Percentiles rank a stretch among this genome's conserved stretches.
phyloP scores from a whole-genome alignment of 2,113 vertebrate genomes.

The Petaurus breviceps region DNA sequence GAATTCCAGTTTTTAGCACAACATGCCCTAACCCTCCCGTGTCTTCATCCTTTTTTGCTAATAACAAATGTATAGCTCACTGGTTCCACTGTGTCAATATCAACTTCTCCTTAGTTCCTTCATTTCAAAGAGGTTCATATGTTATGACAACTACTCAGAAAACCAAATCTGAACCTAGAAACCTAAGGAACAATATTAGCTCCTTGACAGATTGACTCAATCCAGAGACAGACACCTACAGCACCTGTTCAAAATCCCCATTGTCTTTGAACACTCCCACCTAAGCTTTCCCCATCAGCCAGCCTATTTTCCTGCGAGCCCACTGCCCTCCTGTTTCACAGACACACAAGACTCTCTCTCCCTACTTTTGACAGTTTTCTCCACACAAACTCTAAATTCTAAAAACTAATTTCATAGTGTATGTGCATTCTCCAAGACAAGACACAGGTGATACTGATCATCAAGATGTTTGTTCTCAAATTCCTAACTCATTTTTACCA shows the following conservation, averaged over 20 bases:
- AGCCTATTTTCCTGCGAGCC: constrained; percentile 29
- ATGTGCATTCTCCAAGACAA: constrained; percentile 25
- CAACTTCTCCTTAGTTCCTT: constrained; percentile 41
- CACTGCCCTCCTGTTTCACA: background rate
- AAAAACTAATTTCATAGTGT: constrained; percentile 38
- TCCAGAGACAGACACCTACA: constrained; percentile 39
- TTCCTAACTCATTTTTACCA: constrained; percentile 45
- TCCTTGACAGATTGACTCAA: constrained; percentile 38
- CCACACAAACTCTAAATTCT: constrained; percentile 53
- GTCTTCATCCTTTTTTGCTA: constrained; percentile 28
- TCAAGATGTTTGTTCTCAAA: constrained; percentile 50
- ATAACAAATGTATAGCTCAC: constrained; percentile 30
- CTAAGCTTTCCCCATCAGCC: constrained; percentile 39
- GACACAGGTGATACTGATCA: constrained; percentile 59
- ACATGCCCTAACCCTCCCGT: background rate
- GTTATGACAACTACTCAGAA: constrained; percentile 48
- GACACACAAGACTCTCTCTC: constrained; percentile 57
- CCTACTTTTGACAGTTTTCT: constrained; percentile 68
- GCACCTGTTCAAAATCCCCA: constrained; percentile 75
- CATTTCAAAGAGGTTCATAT: constrained; percentile 54
- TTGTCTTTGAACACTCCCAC: constrained; percentile 67
- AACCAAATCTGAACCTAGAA: constrained; percentile 61
- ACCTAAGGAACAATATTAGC: constrained; percentile 10
- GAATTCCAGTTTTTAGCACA: constrained; percentile 40
- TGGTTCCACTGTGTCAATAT: constrained; percentile 41